Conservation (phyloP, 1,140 invertebrate species). For the Liolophura sinensis region DNA sequence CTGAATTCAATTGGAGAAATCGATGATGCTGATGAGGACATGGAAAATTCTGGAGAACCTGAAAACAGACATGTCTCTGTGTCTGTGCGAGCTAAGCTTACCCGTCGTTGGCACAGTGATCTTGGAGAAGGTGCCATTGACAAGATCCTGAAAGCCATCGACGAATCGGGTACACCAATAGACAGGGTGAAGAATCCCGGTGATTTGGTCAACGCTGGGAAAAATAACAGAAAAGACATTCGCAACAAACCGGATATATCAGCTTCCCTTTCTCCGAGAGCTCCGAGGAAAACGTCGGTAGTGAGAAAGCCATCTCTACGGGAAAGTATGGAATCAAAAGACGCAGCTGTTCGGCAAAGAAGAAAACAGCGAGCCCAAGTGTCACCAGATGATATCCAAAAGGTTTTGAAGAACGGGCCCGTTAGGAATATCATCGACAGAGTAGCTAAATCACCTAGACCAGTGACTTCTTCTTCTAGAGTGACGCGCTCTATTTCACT, state of each 20-base stretch:
- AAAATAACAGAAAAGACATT: slow-evolving; percentile 15
- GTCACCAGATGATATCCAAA: too few species aligned
- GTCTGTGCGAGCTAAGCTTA: slow-evolving; percentile 37
- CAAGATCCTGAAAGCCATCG: slow-evolving; percentile 46
- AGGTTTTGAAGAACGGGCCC: too few species aligned
- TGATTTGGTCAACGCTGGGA: slow-evolving; percentile 12
- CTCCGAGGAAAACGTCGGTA: too few species aligned
- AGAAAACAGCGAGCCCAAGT: too few species aligned
- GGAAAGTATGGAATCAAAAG: too few species aligned
- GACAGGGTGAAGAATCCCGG: slow-evolving; percentile 15
- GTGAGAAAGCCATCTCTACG: too few species aligned
- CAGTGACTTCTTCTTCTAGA: too few species aligned
- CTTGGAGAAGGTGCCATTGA: slow-evolving; percentile 46
- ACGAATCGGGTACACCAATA: slow-evolving; percentile 36
- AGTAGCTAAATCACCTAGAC: too few species aligned
- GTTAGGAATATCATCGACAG: too few species aligned
- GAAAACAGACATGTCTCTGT: slow-evolving; percentile 22
- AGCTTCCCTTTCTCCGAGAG: too few species aligned
- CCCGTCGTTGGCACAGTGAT: slow-evolving; percentile 34
- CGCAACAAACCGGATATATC: slow-evolving; percentile 26
- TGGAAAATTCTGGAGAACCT: neutral
- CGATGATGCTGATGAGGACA: neutral
- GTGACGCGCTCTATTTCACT: too few species aligned
- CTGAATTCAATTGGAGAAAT: neutral
- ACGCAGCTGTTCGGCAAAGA: too few species aligned